phyloP scores from a whole-genome alignment of 1,140 invertebrate genomes.

The Microvelia longipes region DNA sequence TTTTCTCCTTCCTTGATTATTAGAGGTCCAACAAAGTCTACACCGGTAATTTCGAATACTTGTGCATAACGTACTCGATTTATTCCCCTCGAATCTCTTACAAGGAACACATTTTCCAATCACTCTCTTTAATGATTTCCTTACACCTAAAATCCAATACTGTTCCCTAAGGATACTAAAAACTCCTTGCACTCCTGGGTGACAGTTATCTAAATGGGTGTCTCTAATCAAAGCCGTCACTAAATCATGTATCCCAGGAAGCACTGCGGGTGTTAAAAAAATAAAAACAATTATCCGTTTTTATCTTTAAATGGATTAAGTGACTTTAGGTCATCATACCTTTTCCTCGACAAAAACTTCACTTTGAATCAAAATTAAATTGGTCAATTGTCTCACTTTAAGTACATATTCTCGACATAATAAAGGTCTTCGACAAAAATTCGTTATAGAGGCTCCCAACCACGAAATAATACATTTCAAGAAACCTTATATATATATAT shows the following conservation, averaged over 20 bases:
- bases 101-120: constrained; percentile 1
- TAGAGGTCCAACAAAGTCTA: constrained; percentile 27
- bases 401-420: no score
- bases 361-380: background rate
- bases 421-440: no score
- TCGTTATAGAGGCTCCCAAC: no score
- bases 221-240: constrained; percentile 1
- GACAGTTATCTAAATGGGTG: background rate
- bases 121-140: constrained; percentile 1
- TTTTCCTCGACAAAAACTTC: background rate
- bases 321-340: background rate
- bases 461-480: no score
- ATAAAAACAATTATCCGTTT: constrained; percentile 1
- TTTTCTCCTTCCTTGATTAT: constrained; percentile 20
- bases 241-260: background rate
- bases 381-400: no score
- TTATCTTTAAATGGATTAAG: constrained; percentile 5
- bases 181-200: background rate
- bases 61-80: constrained; percentile 19
- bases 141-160: background rate
- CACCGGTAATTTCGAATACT: constrained; percentile 17
- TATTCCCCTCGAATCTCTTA: constrained; percentile 3
- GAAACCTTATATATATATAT: no score
- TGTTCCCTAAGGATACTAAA: constrained; percentile 2
- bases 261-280: constrained; percentile 3